phyloP scores from a whole-genome alignment of 2,113 vertebrate species.

The Phaethon lepturus region DNA sequence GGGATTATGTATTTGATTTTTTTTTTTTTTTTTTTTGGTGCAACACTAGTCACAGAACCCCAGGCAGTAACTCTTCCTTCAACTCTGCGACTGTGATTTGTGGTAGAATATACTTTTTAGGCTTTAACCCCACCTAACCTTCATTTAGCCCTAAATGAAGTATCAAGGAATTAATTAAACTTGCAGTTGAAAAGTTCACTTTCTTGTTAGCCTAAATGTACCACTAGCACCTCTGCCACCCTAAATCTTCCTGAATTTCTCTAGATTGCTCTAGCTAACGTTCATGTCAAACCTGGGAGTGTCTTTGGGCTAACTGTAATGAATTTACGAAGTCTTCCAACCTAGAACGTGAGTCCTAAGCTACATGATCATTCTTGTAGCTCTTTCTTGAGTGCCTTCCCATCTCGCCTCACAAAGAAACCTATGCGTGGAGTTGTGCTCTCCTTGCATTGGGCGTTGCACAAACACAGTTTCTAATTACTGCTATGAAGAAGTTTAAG shows the following conservation, averaged over 20 bases:
- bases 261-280: not conserved
- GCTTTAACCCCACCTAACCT: not conserved
- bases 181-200: not conserved
- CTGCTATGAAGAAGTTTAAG: not conserved
- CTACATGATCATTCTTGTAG: not conserved
- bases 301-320: not conserved
- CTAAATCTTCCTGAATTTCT: not conserved
- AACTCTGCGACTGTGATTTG: not conserved
- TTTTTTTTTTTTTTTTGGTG: not conserved
- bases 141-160: not conserved
- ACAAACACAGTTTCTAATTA: not conserved
- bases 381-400: not conserved
- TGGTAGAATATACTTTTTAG: not conserved
- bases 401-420: not conserved
- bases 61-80: not conserved
- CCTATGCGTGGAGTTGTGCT: not conserved
- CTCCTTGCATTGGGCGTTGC: not conserved
- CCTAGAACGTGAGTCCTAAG: not conserved
- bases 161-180: not conserved
- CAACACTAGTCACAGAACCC: not conserved
- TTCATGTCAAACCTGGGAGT: not conserved
- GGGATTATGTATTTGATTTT: not conserved
- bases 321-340: not conserved
- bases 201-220: not conserved
- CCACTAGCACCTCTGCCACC: not conserved